Evolutionary conservation across 2,113 vertebrate genomes (phyloP).

Genomic region (Craseonycteris thonglongyai): DNA sequence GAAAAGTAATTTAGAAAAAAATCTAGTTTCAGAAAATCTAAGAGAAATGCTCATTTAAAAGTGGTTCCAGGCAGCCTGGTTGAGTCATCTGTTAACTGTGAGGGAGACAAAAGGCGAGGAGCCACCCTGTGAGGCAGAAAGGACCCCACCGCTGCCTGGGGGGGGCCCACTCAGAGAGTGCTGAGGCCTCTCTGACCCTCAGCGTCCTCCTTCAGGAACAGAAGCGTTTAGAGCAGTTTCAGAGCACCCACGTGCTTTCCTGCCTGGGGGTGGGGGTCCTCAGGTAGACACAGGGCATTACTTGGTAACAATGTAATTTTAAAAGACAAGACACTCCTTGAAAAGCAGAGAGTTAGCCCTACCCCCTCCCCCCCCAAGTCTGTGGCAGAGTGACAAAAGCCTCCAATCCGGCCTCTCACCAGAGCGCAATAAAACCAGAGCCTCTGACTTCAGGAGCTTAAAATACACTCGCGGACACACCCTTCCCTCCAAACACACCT

Average conservation of each 20-base stretch:
- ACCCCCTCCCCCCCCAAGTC: background rate
- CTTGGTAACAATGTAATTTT: background rate
- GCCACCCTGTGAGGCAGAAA: background rate
- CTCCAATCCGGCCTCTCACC: background rate
- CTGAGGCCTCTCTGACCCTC: background rate
- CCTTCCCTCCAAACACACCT: conserved; percentile 82
- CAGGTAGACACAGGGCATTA: background rate
- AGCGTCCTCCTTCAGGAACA: background rate
- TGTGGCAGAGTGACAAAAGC: conserved; percentile 52
- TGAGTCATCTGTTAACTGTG: background rate
- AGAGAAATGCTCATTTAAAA: conserved; percentile 41
- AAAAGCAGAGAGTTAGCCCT: background rate
- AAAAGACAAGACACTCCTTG: background rate
- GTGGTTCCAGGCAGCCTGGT: background rate
- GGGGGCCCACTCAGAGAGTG: background rate
- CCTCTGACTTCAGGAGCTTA: conserved; percentile 60
- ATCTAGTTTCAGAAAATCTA: conserved; percentile 42
- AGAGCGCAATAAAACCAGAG: background rate
- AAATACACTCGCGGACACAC: conserved; percentile 64
- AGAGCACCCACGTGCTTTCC: background rate
- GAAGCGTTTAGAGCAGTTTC: background rate
- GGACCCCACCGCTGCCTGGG: background rate
- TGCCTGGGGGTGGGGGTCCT: background rate
- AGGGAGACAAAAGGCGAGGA: background rate
- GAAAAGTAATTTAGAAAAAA: conserved; percentile 45